Evolutionary conservation across 2,888 invertebrate species (phyloP).

Genomic region (Rhyacophila evoluta): DNA sequence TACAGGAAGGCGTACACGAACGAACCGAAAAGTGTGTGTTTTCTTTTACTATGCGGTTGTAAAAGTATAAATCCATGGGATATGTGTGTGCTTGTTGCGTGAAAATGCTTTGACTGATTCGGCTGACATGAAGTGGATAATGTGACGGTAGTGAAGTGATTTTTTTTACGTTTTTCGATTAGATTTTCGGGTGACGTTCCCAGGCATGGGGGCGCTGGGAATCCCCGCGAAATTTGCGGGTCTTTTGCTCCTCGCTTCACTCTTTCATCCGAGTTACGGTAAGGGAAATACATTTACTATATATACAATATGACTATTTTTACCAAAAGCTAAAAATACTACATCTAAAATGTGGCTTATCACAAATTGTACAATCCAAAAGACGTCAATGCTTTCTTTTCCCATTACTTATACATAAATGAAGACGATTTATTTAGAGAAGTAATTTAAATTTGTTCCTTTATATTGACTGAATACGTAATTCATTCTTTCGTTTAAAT

Average conservation of each 20-base stretch:
- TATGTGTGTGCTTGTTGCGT: not conserved
- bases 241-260: constrained; percentile 37
- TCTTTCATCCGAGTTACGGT: constrained; percentile 45
- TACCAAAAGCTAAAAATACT: too few species aligned
- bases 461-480: too few species aligned
- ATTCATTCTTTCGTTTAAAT: too few species aligned
- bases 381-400: too few species aligned
- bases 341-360: too few species aligned
- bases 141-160: constrained; percentile 18
- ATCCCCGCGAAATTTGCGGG: constrained; percentile 39
- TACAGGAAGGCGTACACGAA: not conserved
- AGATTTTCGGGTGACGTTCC: not conserved
- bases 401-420: too few species aligned
- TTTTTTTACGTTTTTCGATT: constrained; percentile 18
- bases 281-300: constrained; percentile 23
- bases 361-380: too few species aligned
- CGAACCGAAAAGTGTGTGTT: not conserved
- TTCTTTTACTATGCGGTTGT: not conserved
- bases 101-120: not conserved
- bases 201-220: constrained; percentile 36
- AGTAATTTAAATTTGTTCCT: too few species aligned
- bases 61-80: not conserved
- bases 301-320: too few species aligned
- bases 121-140: constrained; percentile 2
- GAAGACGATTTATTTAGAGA: too few species aligned